phyloP scores from a whole-genome alignment of 1,140 invertebrate species.

The Bombus sibiricus region DNA sequence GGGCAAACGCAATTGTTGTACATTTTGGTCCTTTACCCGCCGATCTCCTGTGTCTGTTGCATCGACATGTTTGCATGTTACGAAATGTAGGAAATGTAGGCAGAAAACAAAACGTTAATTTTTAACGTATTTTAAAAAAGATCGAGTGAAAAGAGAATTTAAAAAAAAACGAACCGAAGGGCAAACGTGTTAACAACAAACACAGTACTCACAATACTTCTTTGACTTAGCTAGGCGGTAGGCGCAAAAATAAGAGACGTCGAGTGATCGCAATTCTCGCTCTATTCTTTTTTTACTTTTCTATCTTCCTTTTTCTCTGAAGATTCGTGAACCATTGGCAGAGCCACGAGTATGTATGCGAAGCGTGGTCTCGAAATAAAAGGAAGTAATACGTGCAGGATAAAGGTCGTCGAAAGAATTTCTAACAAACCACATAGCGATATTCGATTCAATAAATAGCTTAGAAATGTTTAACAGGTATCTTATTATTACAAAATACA shows the following conservation, averaged over 20 bases:
- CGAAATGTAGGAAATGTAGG: background rate
- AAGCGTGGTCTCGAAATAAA: conserved; percentile 49
- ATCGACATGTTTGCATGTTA: background rate
- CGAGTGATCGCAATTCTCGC: conserved; percentile 43
- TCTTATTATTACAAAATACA: conserved; percentile 50
- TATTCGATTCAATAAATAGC: conserved; percentile 68
- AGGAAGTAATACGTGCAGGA: conserved; percentile 24
- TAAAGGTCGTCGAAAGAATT: conserved; percentile 65
- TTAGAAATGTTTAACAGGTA: conserved; percentile 69
- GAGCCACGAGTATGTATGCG: conserved; percentile 22
- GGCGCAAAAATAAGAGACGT: conserved; percentile 37
- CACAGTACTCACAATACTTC: conserved; percentile 31
- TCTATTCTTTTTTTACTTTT: conserved; percentile 28
- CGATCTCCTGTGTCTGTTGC: conserved; percentile 48
- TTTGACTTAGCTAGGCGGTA: conserved; percentile 45
- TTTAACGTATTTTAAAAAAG: background rate
- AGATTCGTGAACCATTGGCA: conserved; percentile 11
- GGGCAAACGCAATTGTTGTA: conserved; percentile 61
- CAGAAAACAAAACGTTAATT: background rate
- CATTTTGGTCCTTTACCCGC: conserved; percentile 67
- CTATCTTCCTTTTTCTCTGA: conserved; percentile 30
- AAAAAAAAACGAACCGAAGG: background rate
- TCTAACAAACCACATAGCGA: conserved; percentile 72
- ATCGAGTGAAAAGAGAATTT: background rate
- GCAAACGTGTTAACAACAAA: conserved; percentile 51